These are phyloP conservation scores for Myocastor coypus DNA, from an alignment of 2,113 vertebrate species.

Conservation along the genomic window DNA sequence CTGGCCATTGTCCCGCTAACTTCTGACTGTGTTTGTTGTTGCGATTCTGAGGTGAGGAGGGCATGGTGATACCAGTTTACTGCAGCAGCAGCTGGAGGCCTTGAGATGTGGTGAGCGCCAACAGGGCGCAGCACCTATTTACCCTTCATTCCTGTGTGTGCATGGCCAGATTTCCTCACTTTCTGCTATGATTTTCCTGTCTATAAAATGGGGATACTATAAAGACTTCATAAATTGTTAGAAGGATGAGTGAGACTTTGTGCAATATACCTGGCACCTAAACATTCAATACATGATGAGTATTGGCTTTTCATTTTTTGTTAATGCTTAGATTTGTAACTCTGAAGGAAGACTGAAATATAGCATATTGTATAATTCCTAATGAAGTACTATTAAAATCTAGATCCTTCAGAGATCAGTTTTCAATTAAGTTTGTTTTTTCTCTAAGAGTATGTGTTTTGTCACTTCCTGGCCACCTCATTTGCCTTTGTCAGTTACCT, in stretches of 20 bases:
- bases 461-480: neutral
- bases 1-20: neutral
- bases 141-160: constrained; percentile 30
- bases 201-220: constrained; percentile 1
- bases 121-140: neutral
- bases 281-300: constrained; percentile 47
- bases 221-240: neutral
- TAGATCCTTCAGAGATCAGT: constrained; percentile 46
- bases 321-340: constrained; percentile 54
- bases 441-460: constrained; percentile 25
- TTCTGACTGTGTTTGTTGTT: constrained; percentile 12
- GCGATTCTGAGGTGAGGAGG: constrained; percentile 46
- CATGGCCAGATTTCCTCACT: constrained; percentile 16
- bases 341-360: constrained; percentile 51
- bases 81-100: neutral
- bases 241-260: constrained; percentile 58
- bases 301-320: constrained; percentile 60
- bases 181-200: constrained; percentile 26
- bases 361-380: constrained; percentile 46
- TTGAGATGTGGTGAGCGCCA: neutral
- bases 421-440: constrained; percentile 41
- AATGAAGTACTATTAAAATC: constrained; percentile 60
- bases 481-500: constrained; percentile 26
- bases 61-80: neutral
- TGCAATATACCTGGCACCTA: constrained; percentile 29